A percentile compares a stretch with the other conserved stretches of the same genome.
Conservation (phyloP, 2,888 invertebrate species). For the Phasia obesa region DNA sequence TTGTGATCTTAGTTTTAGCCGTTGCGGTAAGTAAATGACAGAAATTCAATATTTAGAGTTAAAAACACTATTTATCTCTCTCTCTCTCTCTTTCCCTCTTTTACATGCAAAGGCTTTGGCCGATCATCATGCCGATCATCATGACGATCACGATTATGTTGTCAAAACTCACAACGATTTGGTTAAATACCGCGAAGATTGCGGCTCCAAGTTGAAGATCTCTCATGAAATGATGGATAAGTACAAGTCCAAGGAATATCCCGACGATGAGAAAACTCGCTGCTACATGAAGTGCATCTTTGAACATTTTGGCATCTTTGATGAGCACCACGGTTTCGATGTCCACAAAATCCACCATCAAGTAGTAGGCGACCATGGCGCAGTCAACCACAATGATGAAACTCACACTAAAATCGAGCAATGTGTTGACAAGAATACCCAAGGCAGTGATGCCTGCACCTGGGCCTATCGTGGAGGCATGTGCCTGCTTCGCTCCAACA, state of each 20-base stretch:
- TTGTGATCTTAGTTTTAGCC: conserved; percentile 71
- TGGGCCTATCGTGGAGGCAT: conserved; percentile 80
- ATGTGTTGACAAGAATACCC: conserved; percentile 78
- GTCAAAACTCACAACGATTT: conserved; percentile 80
- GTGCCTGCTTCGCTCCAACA: conserved; percentile 79
- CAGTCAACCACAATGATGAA: conserved; percentile 77
- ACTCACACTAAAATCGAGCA: conserved; percentile 77
- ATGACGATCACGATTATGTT: conserved; percentile 74
- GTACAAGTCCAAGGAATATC: conserved; percentile 79
- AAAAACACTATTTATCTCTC: neutral
- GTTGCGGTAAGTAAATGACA: conserved; percentile 69
- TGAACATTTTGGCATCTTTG: conserved; percentile 80
- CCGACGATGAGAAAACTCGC: conserved; percentile 78
- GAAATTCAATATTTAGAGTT: neutral
- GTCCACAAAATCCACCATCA: conserved; percentile 80
- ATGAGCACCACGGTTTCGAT: conserved; percentile 78
- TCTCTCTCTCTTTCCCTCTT: conserved; percentile 4
- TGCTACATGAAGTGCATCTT: conserved; percentile 81
- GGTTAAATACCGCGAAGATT: conserved; percentile 75
- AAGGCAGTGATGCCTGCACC: conserved; percentile 77
- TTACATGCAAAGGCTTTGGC: conserved; percentile 70
- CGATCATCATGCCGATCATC: conserved; percentile 72
- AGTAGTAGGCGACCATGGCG: conserved; percentile 74
- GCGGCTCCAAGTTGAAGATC: conserved; percentile 75
- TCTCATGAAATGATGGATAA: conserved; percentile 77